Conservation (phyloP, 2,888 invertebrate species). For the Abscondita cerata region DNA sequence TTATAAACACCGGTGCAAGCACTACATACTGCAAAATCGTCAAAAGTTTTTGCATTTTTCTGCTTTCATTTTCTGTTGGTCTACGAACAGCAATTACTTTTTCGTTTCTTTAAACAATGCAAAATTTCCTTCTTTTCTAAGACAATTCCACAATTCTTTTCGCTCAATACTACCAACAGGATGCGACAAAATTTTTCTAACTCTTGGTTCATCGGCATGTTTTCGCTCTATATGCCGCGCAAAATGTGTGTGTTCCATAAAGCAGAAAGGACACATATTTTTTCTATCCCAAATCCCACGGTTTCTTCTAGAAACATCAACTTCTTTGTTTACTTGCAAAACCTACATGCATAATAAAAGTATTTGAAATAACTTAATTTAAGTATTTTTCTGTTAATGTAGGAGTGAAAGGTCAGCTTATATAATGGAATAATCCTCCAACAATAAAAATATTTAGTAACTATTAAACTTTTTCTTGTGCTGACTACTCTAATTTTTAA, state of each 20-base stretch:
- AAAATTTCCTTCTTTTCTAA: conserved; percentile 20
- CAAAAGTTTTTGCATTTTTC: conserved; percentile 5
- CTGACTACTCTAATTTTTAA: too few relatives aligned
- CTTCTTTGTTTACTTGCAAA: not conserved
- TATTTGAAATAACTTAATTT: too few relatives aligned
- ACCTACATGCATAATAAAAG: not conserved
- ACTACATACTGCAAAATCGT: conserved; percentile 13
- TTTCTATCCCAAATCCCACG: conserved; percentile 4
- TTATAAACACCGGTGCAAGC: conserved; percentile 9
- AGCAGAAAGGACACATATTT: conserved; percentile 3
- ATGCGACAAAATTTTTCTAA: conserved; percentile 11
- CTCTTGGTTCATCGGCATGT: conserved; percentile 15
- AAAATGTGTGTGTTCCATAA: conserved; percentile 16
- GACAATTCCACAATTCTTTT: conserved; percentile 9
- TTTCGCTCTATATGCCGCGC: conserved; percentile 20
- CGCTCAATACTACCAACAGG: conserved; percentile 6
- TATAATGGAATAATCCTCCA: too few relatives aligned
- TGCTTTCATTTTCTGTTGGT: conserved; percentile 14
- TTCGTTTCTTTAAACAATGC: conserved; percentile 6
- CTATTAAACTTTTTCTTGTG: too few relatives aligned
- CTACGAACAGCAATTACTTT: conserved; percentile 14
- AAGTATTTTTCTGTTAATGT: too few relatives aligned
- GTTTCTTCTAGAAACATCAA: conserved; percentile 4
- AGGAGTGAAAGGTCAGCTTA: too few relatives aligned
- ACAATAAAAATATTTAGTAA: too few relatives aligned